Percentiles rank a stretch among this genome's conserved stretches.
Evolutionary conservation across 1,140 invertebrate species (phyloP).

Genomic region (Schmidtea mediterranea): DNA sequence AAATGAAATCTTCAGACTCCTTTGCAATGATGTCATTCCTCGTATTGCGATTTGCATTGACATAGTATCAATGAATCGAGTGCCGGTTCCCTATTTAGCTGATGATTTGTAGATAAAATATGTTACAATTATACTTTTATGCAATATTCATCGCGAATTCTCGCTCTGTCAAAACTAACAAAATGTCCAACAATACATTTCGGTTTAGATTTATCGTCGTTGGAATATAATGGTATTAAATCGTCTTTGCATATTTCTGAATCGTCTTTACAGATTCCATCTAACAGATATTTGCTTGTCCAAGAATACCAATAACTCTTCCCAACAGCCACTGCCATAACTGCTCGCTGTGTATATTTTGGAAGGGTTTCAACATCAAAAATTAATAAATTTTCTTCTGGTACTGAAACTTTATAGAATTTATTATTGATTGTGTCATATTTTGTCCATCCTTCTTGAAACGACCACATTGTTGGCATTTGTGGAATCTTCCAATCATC

Average conservation of each 20-base stretch:
- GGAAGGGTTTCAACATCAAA: conserved; percentile 88
- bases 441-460: too few species aligned
- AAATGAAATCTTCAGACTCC: conserved; percentile 41
- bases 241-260: too few species aligned
- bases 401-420: conserved; percentile 17
- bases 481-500: too few species aligned
- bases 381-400: conserved; percentile 46
- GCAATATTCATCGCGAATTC: conserved; percentile 76
- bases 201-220: too few species aligned
- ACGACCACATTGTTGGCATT: too few species aligned
- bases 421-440: too few species aligned
- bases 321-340: conserved; percentile 63
- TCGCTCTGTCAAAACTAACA: conserved; percentile 68
- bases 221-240: too few species aligned
- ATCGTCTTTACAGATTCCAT: background rate
- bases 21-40: conserved; percentile 75
- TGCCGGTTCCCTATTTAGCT: conserved; percentile 31
- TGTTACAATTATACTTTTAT: background rate
- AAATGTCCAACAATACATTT: conserved; percentile 59
- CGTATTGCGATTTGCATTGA: conserved; percentile 72
- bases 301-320: conserved; percentile 40
- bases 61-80: conserved; percentile 84
- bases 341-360: conserved; percentile 49
- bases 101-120: too few species aligned
- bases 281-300: background rate